phyloP scores from a whole-genome alignment of 2,113 vertebrate genomes.

The Gambusia holbrooki region DNA sequence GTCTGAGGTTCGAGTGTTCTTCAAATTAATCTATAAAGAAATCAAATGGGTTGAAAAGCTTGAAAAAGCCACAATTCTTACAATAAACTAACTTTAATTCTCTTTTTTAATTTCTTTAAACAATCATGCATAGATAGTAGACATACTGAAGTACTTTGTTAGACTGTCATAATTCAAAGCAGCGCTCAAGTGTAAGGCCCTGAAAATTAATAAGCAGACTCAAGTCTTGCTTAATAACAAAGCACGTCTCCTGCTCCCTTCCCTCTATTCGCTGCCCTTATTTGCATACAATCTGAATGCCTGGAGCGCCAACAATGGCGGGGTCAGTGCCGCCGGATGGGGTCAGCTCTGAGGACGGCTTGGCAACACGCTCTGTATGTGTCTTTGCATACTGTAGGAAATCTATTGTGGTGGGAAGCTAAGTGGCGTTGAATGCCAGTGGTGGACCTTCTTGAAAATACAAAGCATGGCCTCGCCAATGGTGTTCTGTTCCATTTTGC shows the following conservation, averaged over 20 bases:
- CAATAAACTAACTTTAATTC: conserved; percentile 24
- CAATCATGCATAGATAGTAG: conserved; percentile 16
- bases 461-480: conserved; percentile 66
- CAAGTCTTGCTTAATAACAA: conserved; percentile 73
- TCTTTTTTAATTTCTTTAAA: conserved; percentile 5
- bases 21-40: conserved; percentile 7
- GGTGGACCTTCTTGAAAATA: conserved; percentile 77
- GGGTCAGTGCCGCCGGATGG: conserved; percentile 76
- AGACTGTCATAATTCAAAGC: conserved; percentile 47
- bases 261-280: conserved; percentile 63
- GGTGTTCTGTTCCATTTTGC: conserved; percentile 66
- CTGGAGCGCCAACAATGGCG: conserved; percentile 74
- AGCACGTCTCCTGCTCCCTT: conserved; percentile 45
- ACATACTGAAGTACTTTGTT: conserved; percentile 10
- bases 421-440: conserved; percentile 80
- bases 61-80: conserved; percentile 3
- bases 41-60: neutral
- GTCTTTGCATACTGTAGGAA: conserved; percentile 75
- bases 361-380: conserved; percentile 69
- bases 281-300: conserved; percentile 86
- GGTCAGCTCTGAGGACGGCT: conserved; percentile 73
- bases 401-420: conserved; percentile 76
- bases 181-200: conserved; percentile 46
- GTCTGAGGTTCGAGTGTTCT: conserved; percentile 13
- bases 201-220: conserved; percentile 71